Conservation (phyloP, 2,888 invertebrate genomes). For the Pogonocherus hispidulus region DNA sequence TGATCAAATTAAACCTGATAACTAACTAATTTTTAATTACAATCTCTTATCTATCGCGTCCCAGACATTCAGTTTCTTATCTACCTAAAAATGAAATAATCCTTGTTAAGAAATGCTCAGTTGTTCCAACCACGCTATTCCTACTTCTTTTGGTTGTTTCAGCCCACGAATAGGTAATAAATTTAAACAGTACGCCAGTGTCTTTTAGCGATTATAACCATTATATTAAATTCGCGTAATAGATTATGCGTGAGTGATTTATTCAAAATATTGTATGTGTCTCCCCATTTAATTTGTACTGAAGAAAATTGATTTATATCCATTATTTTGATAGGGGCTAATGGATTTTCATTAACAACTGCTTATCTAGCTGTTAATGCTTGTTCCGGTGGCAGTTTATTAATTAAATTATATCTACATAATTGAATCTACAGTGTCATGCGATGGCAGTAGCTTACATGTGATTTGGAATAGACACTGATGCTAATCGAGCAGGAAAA, state of each 20-base stretch:
- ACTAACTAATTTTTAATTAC: too few relatives aligned
- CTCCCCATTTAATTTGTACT: background rate
- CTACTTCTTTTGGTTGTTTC: background rate
- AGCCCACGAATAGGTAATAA: conserved; percentile 10
- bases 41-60: too few relatives aligned
- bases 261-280: background rate
- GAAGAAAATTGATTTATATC: background rate
- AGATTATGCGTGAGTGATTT: conserved; percentile 9
- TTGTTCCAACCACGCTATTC: background rate
- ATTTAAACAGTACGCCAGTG: conserved; percentile 11
- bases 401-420: background rate
- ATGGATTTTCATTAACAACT: background rate
- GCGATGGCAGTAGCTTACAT: too few relatives aligned
- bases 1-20: too few relatives aligned
- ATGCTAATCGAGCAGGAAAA: too few relatives aligned
- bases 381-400: background rate
- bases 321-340: conserved; percentile 2
- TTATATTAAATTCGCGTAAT: conserved; percentile 11
- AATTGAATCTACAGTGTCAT: background rate
- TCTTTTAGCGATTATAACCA: background rate
- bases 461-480: too few relatives aligned
- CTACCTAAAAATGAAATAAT: too few relatives aligned
- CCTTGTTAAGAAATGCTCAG: background rate
- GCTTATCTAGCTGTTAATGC: conserved; percentile 2
- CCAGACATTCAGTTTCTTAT: too few relatives aligned